phyloP scores from a whole-genome alignment of 2,113 vertebrate species.

The Lepidothrix coronata region DNA sequence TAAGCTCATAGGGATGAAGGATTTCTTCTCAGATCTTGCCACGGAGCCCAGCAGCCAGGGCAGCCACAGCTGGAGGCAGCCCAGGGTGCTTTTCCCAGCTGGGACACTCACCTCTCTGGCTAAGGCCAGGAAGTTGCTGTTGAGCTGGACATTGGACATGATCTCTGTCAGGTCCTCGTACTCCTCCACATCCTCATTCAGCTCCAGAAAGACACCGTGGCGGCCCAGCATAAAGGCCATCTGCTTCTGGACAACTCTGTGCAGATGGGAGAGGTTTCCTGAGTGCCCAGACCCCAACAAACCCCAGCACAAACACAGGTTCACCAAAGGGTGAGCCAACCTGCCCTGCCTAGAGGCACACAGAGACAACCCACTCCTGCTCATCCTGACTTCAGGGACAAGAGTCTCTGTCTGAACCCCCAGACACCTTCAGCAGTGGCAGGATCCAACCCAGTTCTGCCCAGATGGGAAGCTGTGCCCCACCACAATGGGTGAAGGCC shows the following conservation, averaged over 20 bases:
- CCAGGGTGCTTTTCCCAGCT: background rate
- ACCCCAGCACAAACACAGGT: background rate
- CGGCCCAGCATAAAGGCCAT: constrained; percentile 98
- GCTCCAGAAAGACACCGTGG: constrained; percentile 94
- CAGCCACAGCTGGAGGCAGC: background rate
- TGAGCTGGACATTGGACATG: constrained; percentile 99
- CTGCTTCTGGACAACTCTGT: constrained; percentile 95
- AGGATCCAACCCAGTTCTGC: background rate
- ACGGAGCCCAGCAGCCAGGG: background rate
- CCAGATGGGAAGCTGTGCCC: background rate
- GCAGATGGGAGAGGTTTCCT: background rate
- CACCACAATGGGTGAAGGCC: accelerated
- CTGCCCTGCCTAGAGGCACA: background rate
- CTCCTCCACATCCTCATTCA: constrained; percentile 96
- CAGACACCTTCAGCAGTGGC: background rate
- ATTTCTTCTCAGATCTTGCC: background rate
- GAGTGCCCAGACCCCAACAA: background rate
- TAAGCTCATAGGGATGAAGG: background rate
- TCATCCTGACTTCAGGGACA: background rate
- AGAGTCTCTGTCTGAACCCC: background rate
- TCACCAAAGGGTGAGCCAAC: background rate
- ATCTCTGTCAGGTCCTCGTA: constrained; percentile 98
- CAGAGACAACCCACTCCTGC: background rate
- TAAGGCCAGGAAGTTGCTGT: constrained; percentile 95
- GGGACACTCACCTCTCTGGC: constrained; percentile 88